A percentile compares a stretch with the other conserved stretches of the same genome.
phyloP scores from a whole-genome alignment of 2,113 vertebrate genomes.

The Daubentonia madagascariensis region DNA sequence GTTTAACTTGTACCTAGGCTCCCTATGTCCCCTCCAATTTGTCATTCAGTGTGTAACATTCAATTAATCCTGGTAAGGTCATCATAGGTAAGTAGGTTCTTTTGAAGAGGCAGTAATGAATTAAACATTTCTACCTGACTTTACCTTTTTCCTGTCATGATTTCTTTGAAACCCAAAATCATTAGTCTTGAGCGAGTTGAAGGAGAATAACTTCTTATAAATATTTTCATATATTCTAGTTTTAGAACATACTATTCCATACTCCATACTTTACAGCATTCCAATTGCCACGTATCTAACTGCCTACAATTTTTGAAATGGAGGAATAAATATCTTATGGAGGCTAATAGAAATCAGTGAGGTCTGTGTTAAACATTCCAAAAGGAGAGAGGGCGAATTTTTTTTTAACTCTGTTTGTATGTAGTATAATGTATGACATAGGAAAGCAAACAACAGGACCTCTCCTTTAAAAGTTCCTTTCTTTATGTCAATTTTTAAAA shows the following conservation, averaged over 20 bases:
- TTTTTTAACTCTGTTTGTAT: neutral
- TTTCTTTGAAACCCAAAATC: neutral
- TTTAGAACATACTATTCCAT: neutral
- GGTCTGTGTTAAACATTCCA: neutral
- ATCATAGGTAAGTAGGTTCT: neutral
- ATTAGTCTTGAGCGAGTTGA: neutral
- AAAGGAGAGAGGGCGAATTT: neutral
- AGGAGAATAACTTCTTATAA: neutral
- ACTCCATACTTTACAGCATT: neutral
- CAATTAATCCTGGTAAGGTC: neutral
- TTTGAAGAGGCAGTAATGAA: neutral
- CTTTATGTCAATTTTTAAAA: neutral
- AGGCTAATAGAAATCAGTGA: neutral
- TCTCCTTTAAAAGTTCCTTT: neutral
- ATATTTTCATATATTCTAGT: neutral
- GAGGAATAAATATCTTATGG: neutral
- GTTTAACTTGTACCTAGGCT: neutral
- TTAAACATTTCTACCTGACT: neutral
- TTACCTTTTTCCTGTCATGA: neutral
- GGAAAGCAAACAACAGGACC: neutral
- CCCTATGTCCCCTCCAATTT: neutral
- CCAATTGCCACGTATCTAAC: neutral
- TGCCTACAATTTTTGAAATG: neutral
- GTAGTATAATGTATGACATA: neutral
- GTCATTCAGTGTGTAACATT: neutral